Conservation (phyloP, 2,797 vertebrate species). For the Rachycentron canadum region DNA sequence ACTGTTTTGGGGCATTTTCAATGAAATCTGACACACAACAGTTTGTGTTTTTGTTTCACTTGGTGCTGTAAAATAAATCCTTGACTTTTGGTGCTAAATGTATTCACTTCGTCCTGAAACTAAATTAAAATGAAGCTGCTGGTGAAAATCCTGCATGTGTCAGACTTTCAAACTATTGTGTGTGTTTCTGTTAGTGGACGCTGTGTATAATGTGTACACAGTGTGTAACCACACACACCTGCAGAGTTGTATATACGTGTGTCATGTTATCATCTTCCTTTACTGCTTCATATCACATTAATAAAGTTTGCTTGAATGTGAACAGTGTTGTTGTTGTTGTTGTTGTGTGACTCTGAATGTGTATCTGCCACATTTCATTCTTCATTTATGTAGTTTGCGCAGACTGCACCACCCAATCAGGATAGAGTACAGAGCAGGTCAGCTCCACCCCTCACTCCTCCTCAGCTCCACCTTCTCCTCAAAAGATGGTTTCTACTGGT, state of each 20-base stretch:
- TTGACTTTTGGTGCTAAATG: constrained; percentile 29
- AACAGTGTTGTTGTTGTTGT: neutral
- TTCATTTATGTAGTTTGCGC: too few species aligned
- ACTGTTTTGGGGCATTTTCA: neutral
- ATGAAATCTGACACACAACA: neutral
- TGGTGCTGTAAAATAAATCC: neutral
- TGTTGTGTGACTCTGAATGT: too few species aligned
- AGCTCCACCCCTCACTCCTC: too few species aligned
- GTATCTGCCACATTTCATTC: too few species aligned
- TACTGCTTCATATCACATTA: constrained; percentile 49
- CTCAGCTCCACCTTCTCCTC: too few species aligned
- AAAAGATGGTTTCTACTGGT: too few species aligned
- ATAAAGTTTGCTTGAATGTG: constrained; percentile 66
- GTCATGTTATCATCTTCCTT: constrained; percentile 37
- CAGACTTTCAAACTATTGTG: neutral
- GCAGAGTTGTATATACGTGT: constrained; percentile 38
- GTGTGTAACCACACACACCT: constrained; percentile 19
- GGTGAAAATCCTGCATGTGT: neutral
- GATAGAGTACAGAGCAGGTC: too few species aligned
- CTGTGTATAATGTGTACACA: constrained; percentile 14
- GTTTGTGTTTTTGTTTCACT: neutral
- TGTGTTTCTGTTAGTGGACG: neutral
- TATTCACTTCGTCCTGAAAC: constrained; percentile 21
- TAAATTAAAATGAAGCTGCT: neutral
- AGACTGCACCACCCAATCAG: too few species aligned